phyloP scores from a whole-genome alignment of 2,113 vertebrate species.

The Saimiri boliviensis region DNA sequence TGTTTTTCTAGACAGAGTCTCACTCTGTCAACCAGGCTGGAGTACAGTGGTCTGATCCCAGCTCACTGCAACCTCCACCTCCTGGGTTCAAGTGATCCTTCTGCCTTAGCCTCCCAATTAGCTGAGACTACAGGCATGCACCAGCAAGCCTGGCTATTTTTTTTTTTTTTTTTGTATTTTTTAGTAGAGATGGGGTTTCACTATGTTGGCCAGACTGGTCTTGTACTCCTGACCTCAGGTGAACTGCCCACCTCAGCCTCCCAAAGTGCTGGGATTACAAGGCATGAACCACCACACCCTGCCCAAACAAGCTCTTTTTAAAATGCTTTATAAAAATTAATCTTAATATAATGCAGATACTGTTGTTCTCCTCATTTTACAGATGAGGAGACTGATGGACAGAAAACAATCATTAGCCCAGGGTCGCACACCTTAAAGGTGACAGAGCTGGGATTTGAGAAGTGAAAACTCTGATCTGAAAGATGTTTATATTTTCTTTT shows the following conservation, averaged over 20 bases:
- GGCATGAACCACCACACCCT: neutral
- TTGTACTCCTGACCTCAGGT: neutral
- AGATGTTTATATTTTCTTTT: constrained; percentile 2
- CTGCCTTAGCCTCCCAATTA: neutral
- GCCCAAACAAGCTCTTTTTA: neutral
- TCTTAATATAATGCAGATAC: neutral
- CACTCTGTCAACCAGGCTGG: neutral
- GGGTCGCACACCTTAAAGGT: neutral
- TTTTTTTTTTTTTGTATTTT: neutral
- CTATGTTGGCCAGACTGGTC: neutral
- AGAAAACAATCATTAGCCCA: neutral
- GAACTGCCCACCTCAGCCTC: neutral
- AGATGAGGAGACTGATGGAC: neutral
- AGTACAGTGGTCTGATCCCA: neutral
- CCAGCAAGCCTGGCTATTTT: neutral
- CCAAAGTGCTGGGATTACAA: neutral
- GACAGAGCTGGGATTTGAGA: neutral
- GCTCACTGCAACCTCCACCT: neutral
- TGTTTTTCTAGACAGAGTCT: neutral
- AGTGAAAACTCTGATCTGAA: neutral
- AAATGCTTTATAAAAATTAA: neutral
- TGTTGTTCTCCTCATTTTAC: neutral
- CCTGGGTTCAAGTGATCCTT: too few relatives aligned
- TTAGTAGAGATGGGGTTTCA: neutral
- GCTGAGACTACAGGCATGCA: neutral